Evolutionary conservation across 2,797 vertebrate genomes (phyloP), one percentile per base, ranked within the genome.

Genomic region (Pseudomugil gertrudae): DNA sequence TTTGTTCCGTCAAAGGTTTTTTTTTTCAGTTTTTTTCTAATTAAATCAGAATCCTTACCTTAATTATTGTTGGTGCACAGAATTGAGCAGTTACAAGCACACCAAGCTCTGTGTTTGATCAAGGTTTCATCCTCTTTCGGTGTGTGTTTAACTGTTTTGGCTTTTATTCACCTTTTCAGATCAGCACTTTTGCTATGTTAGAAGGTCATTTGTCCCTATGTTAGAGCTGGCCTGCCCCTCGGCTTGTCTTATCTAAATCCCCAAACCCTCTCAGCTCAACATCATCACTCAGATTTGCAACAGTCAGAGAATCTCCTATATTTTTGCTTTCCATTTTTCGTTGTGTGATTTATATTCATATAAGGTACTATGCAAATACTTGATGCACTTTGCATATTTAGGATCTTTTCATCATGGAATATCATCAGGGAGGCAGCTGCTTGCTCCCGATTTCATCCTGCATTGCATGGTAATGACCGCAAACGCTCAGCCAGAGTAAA

Each of bases 21-120:
- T 77, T 54, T 78, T 83, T 78, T 86, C 86, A 80, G 69, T 85
- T 70, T 45, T 60, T 75, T 59, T 76, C 72, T 85, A 81, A 91
- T 90, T 82, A 84, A 84, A 48, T 83, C 88, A 73, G 71, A 69
- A 87, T 90, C n/a, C 33, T 69, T 36, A 36, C 48, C 52, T 36
- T 87, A 83, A 89, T 91, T 83, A 87, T 89, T 72, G 86, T 90
- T 87, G 87, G 66, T 70, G 56, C 63, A 62, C 74, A 82, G 81
- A 87, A 87, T 81, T 83, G 64, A 72, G 67, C 74, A 87, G 87
- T 86, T 84, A 85, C 74, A 76, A 85, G 66, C 66, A 62, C 81
- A 88, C 88, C 84, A 87, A 85, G 85, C 83, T 65, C 74, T 17
- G 40, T 75, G 79, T 88, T 80, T 86, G 83, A 86, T 85, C 73